phyloP scores from a whole-genome alignment of 2,797 vertebrate species.

The Pogonophryne albipinna region DNA sequence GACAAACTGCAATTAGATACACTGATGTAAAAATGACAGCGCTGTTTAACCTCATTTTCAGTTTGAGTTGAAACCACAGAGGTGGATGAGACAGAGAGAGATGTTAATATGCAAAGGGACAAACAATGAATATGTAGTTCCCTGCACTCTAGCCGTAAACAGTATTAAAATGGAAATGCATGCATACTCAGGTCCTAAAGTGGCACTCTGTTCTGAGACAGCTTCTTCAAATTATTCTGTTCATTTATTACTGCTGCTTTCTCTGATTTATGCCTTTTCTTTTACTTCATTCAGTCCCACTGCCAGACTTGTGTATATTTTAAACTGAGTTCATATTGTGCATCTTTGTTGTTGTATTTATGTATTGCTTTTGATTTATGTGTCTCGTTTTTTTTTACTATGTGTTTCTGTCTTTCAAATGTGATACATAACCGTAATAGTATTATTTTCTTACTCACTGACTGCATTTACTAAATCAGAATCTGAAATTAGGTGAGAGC shows the following conservation, averaged over 20 bases:
- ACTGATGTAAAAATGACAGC: constrained; percentile 10
- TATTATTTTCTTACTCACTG: not conserved
- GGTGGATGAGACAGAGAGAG: constrained; percentile 12
- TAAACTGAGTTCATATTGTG: not conserved
- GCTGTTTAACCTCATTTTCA: constrained; percentile 39
- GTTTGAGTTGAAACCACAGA: constrained; percentile 23
- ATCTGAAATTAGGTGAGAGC: too few species aligned
- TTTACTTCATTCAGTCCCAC: not conserved
- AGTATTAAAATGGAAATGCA: constrained; percentile 60
- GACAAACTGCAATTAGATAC: constrained; percentile 27
- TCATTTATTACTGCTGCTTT: constrained; percentile 3
- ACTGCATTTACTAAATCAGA: not conserved
- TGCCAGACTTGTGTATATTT: not conserved
- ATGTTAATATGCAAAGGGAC: constrained; percentile 12
- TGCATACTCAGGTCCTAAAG: constrained; percentile 38
- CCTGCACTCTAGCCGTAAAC: constrained; percentile 31
- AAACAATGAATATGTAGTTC: constrained; percentile 42
- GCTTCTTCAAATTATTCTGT: constrained; percentile 8
- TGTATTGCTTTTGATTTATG: not conserved
- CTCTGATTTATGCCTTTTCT: not conserved
- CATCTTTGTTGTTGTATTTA: not conserved
- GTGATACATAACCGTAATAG: not conserved
- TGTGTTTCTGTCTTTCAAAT: not conserved
- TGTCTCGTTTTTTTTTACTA: not conserved
- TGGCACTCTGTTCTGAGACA: constrained; percentile 25